These are phyloP conservation scores for Leptopilina syphax DNA, from an alignment of 2,888 invertebrate species.

Conservation along the genomic window DNA sequence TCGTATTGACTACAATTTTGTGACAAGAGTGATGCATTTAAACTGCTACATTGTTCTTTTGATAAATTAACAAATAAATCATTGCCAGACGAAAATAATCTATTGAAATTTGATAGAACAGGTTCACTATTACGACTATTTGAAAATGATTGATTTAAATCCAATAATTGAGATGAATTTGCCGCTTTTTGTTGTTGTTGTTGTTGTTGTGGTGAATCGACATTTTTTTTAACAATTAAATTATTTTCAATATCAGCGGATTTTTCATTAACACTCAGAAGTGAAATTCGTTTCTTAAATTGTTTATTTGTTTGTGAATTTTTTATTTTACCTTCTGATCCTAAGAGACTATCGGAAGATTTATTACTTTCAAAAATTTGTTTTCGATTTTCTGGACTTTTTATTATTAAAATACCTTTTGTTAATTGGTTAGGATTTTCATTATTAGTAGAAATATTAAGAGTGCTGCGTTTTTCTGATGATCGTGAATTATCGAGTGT, in stretches of 20 bases:
- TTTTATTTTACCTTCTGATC: neutral
- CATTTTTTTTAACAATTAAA: conserved; percentile 11
- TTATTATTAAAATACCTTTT: neutral
- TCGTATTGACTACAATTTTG: conserved; percentile 43
- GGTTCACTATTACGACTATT: conserved; percentile 2
- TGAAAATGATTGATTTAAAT: conserved; percentile 42
- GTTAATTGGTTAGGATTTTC: neutral
- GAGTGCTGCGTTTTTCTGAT: neutral
- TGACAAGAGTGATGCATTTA: conserved; percentile 46
- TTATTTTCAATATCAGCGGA: conserved; percentile 9
- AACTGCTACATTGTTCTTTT: conserved; percentile 45
- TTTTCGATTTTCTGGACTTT: neutral
- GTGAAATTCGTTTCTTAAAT: conserved; percentile 37
- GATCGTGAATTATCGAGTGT: neutral
- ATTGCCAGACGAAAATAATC: conserved; percentile 13
- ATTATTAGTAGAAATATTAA: neutral
- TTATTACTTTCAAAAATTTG: conserved; percentile 22
- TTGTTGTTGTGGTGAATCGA: conserved; percentile 19
- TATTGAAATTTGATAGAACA: conserved; percentile 23
- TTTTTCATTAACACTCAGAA: conserved; percentile 12
- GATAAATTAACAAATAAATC: conserved; percentile 45
- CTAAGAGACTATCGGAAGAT: neutral
- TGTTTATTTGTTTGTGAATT: conserved; percentile 44
- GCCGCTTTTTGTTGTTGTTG: conserved; percentile 14
- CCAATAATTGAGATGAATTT: conserved; percentile 40